A percentile compares a stretch with the other conserved stretches of the same genome.
Evolutionary conservation across 2,797 vertebrate genomes (phyloP).

Genomic region (Glossophaga mutica): DNA sequence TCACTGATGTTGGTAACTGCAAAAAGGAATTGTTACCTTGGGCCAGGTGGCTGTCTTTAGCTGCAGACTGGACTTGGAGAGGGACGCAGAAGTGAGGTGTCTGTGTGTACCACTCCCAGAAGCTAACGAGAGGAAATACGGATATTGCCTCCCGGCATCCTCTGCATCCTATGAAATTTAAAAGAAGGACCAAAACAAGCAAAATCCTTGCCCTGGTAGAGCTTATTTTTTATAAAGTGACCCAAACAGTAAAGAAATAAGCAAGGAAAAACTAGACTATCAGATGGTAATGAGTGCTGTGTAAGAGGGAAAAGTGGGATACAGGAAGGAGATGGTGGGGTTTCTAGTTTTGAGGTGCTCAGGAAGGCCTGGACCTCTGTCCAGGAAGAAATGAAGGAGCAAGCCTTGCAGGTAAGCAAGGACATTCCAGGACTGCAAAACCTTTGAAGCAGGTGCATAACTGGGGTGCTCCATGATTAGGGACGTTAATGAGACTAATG

Average conservation of each 20-base stretch:
- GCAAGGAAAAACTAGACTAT: background rate
- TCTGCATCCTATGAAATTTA: background rate
- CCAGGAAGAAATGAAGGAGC: background rate
- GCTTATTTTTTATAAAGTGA: background rate
- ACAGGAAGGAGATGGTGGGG: background rate
- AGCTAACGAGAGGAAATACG: no score
- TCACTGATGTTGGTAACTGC: background rate
- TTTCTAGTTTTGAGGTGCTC: background rate
- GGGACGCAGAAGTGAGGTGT: background rate
- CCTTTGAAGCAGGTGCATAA: background rate
- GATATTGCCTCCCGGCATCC: no score
- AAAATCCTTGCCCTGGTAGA: background rate
- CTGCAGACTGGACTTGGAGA: background rate
- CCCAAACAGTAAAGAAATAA: background rate
- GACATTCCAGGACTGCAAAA: background rate
- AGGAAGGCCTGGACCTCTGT: no score
- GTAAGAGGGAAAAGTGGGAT: no score
- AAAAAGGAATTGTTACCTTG: background rate
- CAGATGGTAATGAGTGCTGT: background rate
- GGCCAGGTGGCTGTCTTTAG: background rate
- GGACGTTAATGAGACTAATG: background rate
- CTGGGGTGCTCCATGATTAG: background rate
- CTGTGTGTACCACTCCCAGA: background rate
- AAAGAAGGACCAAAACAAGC: background rate
- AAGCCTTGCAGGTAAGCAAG: background rate